These are phyloP conservation scores for Micrastur ruficollis DNA, from an alignment of 2,797 vertebrate genomes.

Conservation along the genomic window DNA sequence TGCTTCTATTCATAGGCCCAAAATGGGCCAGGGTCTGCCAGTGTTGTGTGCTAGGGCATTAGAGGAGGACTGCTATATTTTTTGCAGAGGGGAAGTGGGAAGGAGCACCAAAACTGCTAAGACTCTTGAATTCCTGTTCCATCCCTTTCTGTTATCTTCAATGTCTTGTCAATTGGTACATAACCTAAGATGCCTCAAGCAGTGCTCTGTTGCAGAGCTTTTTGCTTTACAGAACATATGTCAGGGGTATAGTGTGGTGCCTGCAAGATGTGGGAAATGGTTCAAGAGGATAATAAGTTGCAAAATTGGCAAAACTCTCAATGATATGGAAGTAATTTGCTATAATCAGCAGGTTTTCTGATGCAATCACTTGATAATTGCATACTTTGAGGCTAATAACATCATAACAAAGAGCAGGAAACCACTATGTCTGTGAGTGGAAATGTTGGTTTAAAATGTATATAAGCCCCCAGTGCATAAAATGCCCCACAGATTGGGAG, in stretches of 20 bases:
- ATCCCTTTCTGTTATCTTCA: background rate
- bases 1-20: background rate
- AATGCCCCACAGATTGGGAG: background rate
- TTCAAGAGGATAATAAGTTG: background rate
- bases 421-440: background rate
- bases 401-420: slow-evolving; percentile 6
- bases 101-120: background rate
- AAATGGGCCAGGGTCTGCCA: background rate
- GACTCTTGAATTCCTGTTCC: background rate
- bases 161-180: background rate
- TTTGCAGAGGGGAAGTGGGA: background rate
- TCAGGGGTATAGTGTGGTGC: background rate
- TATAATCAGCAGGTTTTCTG: slow-evolving; percentile 16
- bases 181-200: background rate
- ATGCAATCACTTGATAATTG: slow-evolving; percentile 20
- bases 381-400: slow-evolving; percentile 19
- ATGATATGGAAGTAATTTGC: slow-evolving; percentile 7
- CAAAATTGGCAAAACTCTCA: background rate
- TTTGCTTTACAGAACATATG: background rate
- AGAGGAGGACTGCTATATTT: background rate
- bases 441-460: background rate
- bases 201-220: background rate
- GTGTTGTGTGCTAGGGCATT: background rate
- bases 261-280: background rate
- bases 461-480: background rate